These are phyloP conservation scores for Gephyroberyx darwinii DNA, from an alignment of 2,797 vertebrate genomes.

Conservation along the genomic window DNA sequence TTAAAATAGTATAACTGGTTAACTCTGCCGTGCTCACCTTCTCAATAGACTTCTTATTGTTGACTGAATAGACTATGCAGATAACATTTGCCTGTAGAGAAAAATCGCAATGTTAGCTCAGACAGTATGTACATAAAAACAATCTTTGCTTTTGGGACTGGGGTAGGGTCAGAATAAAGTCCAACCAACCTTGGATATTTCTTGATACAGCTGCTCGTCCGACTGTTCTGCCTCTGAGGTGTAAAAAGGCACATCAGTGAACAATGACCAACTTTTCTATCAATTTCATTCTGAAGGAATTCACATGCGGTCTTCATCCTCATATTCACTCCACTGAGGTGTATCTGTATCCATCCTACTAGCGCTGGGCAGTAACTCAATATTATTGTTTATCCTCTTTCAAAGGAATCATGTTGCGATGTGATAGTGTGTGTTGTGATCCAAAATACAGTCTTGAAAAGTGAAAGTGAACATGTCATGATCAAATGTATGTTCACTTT, in stretches of 20 bases:
- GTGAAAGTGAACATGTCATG: too few species aligned
- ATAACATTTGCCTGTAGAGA: conserved; percentile 83
- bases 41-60: conserved; percentile 87
- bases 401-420: too few species aligned
- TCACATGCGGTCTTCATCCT: not conserved
- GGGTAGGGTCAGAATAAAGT: conserved; percentile 7
- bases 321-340: not conserved
- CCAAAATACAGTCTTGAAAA: too few species aligned
- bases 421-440: too few species aligned
- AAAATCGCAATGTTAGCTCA: conserved; percentile 10
- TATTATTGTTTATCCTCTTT: too few species aligned
- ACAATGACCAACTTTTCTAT: not conserved
- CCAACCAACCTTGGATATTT: conserved; percentile 92
- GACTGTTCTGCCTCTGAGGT: conserved; percentile 92
- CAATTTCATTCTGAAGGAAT: not conserved
- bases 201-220: conserved; percentile 94
- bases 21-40: conserved; percentile 70
- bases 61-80: conserved; percentile 86
- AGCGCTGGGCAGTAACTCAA: not conserved
- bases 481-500: too few species aligned
- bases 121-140: not conserved
- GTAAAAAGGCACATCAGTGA: conserved; percentile 19
- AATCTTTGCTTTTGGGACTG: not conserved
- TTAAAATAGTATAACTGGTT: not conserved
- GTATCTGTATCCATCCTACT: not conserved